These are phyloP conservation scores for Microcebus lehilahytsara DNA, from an alignment of 2,113 vertebrate species.

Conservation along the genomic window DNA sequence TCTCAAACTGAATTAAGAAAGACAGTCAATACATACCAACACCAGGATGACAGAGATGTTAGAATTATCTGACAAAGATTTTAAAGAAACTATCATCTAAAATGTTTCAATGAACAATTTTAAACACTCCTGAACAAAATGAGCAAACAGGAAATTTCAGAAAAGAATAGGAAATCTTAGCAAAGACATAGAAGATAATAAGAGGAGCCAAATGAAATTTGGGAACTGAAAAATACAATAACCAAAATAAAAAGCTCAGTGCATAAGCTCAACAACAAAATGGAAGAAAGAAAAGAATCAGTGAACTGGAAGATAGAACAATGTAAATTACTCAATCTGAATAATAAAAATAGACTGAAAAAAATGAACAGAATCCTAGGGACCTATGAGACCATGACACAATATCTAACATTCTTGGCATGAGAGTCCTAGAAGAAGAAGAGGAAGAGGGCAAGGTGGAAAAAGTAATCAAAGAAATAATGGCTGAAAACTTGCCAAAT, in stretches of 20 bases:
- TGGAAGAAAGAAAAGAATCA: background rate
- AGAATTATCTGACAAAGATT: background rate
- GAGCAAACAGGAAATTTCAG: background rate
- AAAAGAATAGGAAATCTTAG: background rate
- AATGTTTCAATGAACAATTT: background rate
- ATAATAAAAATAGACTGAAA: background rate
- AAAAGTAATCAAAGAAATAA: background rate
- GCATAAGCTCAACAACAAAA: background rate
- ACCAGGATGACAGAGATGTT: constrained; percentile 22
- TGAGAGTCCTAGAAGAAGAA: background rate
- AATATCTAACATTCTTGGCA: background rate
- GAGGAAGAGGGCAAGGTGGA: background rate
- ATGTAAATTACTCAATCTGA: background rate
- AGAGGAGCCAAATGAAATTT: background rate
- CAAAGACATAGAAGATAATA: background rate
- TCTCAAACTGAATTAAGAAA: background rate
- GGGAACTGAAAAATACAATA: background rate
- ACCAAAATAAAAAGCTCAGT: background rate
- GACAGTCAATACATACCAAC: background rate
- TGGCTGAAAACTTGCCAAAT: background rate
- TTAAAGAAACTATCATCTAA: background rate
- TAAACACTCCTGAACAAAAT: background rate
- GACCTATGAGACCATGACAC: background rate
- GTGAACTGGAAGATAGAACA: background rate
- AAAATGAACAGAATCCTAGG: background rate